These are phyloP conservation scores for Chymomyza procnemis DNA, from an alignment of 2,888 invertebrate genomes.

Conservation along the genomic window DNA sequence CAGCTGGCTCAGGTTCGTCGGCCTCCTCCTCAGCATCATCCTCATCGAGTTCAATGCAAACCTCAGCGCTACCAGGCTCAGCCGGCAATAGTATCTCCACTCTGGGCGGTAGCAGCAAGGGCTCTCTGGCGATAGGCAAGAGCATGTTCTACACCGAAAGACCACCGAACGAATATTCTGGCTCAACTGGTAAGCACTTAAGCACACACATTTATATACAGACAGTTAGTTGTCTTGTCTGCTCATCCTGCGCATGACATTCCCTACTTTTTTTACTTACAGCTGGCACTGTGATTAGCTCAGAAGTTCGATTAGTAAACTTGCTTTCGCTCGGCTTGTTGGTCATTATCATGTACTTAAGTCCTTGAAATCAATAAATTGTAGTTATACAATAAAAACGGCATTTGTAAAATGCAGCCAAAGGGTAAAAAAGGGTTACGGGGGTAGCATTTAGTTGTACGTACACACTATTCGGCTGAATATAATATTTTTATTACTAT, in stretches of 20 bases:
- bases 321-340: not conserved
- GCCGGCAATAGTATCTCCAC: conserved; percentile 59
- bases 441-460: conserved; percentile 35
- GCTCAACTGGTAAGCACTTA: conserved; percentile 58
- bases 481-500: not conserved
- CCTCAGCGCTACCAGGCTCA: conserved; percentile 43
- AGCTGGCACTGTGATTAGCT: conserved; percentile 33
- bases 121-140: conserved; percentile 78
- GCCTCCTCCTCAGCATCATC: no score
- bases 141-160: conserved; percentile 78
- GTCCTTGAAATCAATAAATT: conserved; percentile 37
- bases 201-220: no score
- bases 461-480: conserved; percentile 29
- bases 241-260: not conserved
- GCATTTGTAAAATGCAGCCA: conserved; percentile 4
- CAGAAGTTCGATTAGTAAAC: not conserved
- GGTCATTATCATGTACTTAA: not conserved
- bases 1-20: no score
- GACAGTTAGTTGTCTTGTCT: not conserved
- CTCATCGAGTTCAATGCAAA: no score
- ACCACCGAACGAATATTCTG: no score
- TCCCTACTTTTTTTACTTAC: not conserved
- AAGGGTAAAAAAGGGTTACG: not conserved
- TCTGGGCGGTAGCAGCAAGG: conserved; percentile 67
- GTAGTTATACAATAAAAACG: conserved; percentile 30